Evolutionary conservation across 2,888 invertebrate genomes (phyloP), one percentile per base, ranked within the genome.

Genomic region (Melanotus villosus): DNA sequence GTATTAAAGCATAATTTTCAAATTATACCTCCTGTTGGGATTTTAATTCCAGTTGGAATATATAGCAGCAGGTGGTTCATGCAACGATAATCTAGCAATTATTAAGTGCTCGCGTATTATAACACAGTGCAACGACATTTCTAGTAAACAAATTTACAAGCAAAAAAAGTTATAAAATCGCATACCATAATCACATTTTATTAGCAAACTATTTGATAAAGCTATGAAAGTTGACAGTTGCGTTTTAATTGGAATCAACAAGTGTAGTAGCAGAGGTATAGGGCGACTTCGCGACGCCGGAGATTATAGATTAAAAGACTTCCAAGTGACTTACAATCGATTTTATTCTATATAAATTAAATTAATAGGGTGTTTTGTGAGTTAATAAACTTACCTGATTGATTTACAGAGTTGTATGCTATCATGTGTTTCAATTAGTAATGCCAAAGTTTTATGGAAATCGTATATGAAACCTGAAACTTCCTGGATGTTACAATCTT

Each of bases 201-300:
- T 52, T 52, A 38, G 38, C 36, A 18, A 62, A 50, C 50, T 62
- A 19, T 52, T 26, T 38, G 19, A 54, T 56, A 56, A 64, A 56
- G 19, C 26, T 23, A 64, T 41, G 56, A 47, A 62, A 62, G 62
- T 62, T 34, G 47, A 50, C 62, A 50, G n/a, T n/a, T n/a, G n/a
- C n/a, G n/a, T n/a, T n/a, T 63, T 63, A 63, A 63, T 63, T 63
- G 32, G 52, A 52, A 63, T 52, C 23, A 60, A 45, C 60, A 43
- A 47, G 63, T 50, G 38, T 38, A 38, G 16, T 58, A 16, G 26
- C 10, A n/a, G n/a, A n/a, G n/a, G 26, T 43, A 21, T 9, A 41
- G 26, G 38, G 63, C 52, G 63, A 36, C 63, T 16, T 9, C 19
- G 12, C 6, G 62, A 36, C 62, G 62, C 52, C 52, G 47, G 18